These are phyloP conservation scores for Cyanistes caeruleus DNA, from an alignment of 2,113 vertebrate species.

Conservation along the genomic window DNA sequence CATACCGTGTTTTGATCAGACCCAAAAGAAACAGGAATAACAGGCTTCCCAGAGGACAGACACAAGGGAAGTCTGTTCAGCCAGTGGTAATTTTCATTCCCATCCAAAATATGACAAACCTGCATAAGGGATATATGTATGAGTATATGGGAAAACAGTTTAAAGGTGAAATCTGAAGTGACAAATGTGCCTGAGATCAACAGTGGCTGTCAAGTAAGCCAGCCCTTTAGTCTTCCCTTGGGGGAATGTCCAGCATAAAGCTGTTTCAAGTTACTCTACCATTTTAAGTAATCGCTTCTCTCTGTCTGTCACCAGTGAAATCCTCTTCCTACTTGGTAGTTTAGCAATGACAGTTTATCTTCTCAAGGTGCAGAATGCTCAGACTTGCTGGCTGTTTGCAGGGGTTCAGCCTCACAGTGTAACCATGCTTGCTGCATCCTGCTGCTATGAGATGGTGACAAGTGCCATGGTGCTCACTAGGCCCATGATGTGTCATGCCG, in stretches of 20 bases:
- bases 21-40: slow-evolving; percentile 4
- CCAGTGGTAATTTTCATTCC: background rate
- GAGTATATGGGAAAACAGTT: background rate
- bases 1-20: background rate
- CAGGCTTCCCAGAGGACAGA: background rate
- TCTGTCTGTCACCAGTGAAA: background rate
- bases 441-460: background rate
- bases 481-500: rapidly evolving
- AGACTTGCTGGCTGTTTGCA: background rate
- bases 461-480: rapidly evolving
- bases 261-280: background rate
- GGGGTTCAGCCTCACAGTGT: background rate
- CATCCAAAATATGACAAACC: background rate
- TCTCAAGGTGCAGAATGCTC: background rate
- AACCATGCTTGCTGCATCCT: background rate
- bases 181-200: background rate
- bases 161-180: background rate
- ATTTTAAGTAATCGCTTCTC: background rate
- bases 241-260: background rate
- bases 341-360: background rate
- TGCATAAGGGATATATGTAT: background rate
- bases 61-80: background rate
- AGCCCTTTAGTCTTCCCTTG: background rate
- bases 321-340: background rate
- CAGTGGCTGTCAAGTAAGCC: background rate